A percentile compares a stretch with the other conserved stretches of the same genome.
Evolutionary conservation across 2,113 vertebrate genomes (phyloP).

Genomic region (Hemichromis elongatus): DNA sequence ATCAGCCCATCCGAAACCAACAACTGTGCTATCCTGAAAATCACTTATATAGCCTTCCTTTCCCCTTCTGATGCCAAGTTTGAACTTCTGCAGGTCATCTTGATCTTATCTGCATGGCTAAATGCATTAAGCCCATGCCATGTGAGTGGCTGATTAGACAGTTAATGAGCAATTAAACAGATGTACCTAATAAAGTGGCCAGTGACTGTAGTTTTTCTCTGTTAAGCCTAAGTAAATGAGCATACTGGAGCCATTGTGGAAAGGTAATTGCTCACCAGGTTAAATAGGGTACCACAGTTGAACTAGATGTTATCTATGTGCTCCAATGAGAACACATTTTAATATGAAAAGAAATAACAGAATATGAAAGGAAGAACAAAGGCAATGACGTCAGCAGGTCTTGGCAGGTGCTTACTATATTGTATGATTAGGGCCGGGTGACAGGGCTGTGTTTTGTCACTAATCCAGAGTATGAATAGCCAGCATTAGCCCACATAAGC

Average conservation of each 20-base stretch:
- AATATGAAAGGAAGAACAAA: background rate
- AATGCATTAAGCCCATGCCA: background rate
- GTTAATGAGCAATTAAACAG: background rate
- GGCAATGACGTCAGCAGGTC: background rate
- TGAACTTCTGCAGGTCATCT: background rate
- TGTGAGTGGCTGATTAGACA: background rate
- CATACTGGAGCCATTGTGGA: background rate
- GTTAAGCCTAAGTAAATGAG: background rate
- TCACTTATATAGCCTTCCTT: background rate
- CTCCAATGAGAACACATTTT: background rate
- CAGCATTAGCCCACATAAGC: constrained; percentile 59
- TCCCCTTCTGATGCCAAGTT: background rate
- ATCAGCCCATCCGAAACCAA: background rate
- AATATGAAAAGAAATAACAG: background rate
- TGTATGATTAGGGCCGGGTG: constrained; percentile 34
- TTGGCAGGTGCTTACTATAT: background rate
- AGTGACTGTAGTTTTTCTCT: background rate
- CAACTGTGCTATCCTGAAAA: background rate
- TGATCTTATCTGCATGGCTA: background rate
- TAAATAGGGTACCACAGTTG: background rate
- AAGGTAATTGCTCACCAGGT: background rate
- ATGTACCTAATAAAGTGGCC: background rate
- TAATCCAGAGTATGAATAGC: constrained; percentile 58
- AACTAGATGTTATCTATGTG: background rate
- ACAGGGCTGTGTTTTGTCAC: constrained; percentile 2